A percentile compares a stretch with the other conserved stretches of the same genome.
Conservation (phyloP, 2,113 vertebrate species). For the Phaethon lepturus region DNA sequence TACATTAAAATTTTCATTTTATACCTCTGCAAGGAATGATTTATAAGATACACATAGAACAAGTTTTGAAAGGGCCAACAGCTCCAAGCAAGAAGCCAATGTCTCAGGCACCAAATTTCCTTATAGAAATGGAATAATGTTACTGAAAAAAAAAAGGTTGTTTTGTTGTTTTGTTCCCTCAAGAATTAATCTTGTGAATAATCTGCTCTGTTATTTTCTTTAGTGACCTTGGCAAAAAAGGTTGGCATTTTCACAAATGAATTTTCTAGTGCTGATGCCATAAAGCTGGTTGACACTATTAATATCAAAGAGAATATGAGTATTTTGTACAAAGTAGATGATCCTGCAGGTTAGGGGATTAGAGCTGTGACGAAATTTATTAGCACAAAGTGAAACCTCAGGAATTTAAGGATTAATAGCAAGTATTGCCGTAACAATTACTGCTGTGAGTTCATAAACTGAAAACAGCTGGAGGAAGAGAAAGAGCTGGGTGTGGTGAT, state of each 20-base stretch:
- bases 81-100: background rate
- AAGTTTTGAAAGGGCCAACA: background rate
- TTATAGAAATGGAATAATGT: background rate
- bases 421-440: background rate
- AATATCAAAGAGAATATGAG: background rate
- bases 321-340: background rate
- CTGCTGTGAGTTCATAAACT: background rate
- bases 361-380: background rate
- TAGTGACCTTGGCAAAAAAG: background rate
- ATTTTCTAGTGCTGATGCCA: background rate
- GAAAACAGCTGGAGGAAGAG: background rate
- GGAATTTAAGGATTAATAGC: background rate
- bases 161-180: background rate
- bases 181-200: background rate
- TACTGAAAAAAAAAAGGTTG: background rate
- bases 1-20: background rate
- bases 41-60: background rate
- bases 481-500: background rate
- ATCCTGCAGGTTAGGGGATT: background rate
- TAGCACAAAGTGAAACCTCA: background rate
- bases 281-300: background rate
- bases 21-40: background rate
- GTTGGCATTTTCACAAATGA: background rate
- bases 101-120: background rate
- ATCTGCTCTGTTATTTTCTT: background rate